Percentiles rank a stretch among this genome's conserved stretches.
phyloP scores from a whole-genome alignment of 2,113 vertebrate species.

The Hirundichthys speculiger region DNA sequence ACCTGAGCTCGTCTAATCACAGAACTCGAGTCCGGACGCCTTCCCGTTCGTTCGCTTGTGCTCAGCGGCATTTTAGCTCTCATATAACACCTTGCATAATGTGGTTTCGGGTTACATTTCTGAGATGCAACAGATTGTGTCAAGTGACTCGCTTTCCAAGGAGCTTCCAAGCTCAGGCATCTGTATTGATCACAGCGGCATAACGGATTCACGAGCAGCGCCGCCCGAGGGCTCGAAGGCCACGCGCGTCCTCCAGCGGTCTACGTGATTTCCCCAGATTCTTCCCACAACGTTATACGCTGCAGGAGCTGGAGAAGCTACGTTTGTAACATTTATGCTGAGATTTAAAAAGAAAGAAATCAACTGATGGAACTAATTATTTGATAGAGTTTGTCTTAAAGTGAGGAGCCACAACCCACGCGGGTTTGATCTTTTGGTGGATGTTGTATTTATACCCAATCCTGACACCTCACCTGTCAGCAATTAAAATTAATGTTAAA shows the following conservation, averaged over 20 bases:
- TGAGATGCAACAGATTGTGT: not conserved
- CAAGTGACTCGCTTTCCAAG: no score
- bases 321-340: not conserved
- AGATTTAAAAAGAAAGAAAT: not conserved
- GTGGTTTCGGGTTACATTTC: not conserved
- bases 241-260: not conserved
- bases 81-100: not conserved
- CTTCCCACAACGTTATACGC: not conserved
- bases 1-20: no score
- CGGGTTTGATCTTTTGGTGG: no score
- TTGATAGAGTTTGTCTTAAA: no score
- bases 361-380: no score
- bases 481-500: no score
- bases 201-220: not conserved
- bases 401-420: no score
- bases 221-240: not conserved
- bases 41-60: no score
- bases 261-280: not conserved
- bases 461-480: no score
- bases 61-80: no score
- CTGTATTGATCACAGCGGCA: not conserved
- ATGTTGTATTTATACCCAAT: no score
- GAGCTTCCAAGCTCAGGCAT: not conserved
- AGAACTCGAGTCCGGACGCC: no score
- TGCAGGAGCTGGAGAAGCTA: not conserved